phyloP scores from a whole-genome alignment of 1,140 invertebrate species.

The Anastatus disparis region DNA sequence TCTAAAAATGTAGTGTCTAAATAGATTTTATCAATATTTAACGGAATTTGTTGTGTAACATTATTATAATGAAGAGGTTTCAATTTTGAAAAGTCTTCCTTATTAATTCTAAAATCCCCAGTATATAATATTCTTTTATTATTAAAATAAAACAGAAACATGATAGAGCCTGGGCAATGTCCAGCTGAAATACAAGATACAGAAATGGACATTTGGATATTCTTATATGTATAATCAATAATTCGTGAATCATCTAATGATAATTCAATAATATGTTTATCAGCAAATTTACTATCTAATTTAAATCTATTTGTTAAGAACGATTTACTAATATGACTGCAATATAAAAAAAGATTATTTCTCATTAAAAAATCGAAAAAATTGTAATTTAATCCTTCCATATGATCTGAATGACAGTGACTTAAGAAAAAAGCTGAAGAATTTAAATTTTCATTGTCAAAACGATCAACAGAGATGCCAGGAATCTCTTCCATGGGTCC shows the following conservation, averaged over 20 bases:
- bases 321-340: conserved; percentile 55
- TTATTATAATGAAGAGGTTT: conserved; percentile 66
- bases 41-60: conserved; percentile 41
- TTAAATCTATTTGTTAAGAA: conserved; percentile 48
- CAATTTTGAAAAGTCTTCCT: conserved; percentile 68
- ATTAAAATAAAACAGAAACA: conserved; percentile 75
- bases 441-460: conserved; percentile 65
- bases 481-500: conserved; percentile 73
- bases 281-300: background rate
- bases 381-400: conserved; percentile 66
- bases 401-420: conserved; percentile 77
- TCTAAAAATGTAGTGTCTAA: conserved; percentile 78
- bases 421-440: conserved; percentile 74
- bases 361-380: conserved; percentile 50
- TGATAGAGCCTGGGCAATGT: conserved; percentile 79
- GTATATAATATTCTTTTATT: conserved; percentile 72
- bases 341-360: conserved; percentile 55
- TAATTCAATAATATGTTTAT: conserved; percentile 13
- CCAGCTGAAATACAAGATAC: conserved; percentile 74
- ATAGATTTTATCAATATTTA: conserved; percentile 71
- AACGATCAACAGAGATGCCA: conserved; percentile 73
- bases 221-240: conserved; percentile 47
- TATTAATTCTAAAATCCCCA: conserved; percentile 75
- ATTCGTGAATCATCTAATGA: conserved; percentile 40
- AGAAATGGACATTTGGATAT: conserved; percentile 56